Evolutionary conservation across 2,797 vertebrate genomes (phyloP), one percentile per base, ranked within the genome.

Genomic region (Helicolenus hilgendorfi): DNA sequence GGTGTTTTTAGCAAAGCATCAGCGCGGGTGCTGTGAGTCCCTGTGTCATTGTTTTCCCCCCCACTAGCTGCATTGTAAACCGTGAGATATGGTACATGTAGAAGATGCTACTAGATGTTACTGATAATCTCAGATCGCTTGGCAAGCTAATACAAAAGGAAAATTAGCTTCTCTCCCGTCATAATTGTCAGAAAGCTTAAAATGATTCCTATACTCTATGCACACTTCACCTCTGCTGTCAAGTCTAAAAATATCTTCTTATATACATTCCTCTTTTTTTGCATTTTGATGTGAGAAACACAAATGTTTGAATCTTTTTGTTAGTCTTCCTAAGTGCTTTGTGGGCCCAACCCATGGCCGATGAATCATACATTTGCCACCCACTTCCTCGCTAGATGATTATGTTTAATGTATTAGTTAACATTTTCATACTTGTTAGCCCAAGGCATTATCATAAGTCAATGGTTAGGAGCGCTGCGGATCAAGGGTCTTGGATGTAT

Each of bases 131-230:
- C 29, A 64, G 7, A 77, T n/a, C 15, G 65, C 55, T 77, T 74
- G 76, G 58, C 67, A 77, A 63, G n/a, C 49, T 81, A 87, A 81
- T 72, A 88, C 86, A 78, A 91, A 86, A 53, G 35, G 64, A 68
- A 90, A 92, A 93, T 93, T 84, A 78, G 31, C 71, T 60, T 63
- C 14, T 63, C 65, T 69, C 60, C 11, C n/a, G 24, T 73, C 27
- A 20, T 90, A 73, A 89, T 81, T 83, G 76, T 84, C 71, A 84
- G 77, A 79, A 59, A 14, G 24, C 67, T 69, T 68, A 55, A 72
- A 81, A 60, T 15, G 3, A 38, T 65, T 81, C 15, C 26, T 76
- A 49, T 81, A 72, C 31, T 59, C 45, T 82, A 72, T 53, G 72
- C 56, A 73, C 22, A 33, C 65, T 26, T 72, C 24, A 59, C 31